A percentile compares a stretch with the other conserved stretches of the same genome.
These are phyloP conservation scores for Ectemnius cavifrons DNA, from an alignment of 2,888 invertebrate genomes.

Conservation along the genomic window DNA sequence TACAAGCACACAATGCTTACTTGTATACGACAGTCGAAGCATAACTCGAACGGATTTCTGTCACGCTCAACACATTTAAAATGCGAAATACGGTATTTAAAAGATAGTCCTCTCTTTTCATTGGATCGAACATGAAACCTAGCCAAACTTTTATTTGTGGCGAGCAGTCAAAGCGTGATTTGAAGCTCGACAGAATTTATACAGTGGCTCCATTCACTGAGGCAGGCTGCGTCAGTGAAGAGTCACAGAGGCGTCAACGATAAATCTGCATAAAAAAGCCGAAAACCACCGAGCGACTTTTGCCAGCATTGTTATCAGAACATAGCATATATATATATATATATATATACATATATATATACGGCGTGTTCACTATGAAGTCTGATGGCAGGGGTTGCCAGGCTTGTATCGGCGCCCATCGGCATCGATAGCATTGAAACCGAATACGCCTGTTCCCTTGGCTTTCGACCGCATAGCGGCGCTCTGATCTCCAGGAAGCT, in stretches of 20 bases:
- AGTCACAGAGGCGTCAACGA: background rate
- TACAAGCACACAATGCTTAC: too few relatives aligned
- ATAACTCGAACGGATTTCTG: too few relatives aligned
- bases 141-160: too few relatives aligned
- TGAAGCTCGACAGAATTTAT: background rate
- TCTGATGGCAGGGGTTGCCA: background rate
- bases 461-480: slow-evolving; percentile 27
- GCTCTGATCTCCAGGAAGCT: slow-evolving; percentile 50
- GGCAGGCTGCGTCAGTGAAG: too few relatives aligned
- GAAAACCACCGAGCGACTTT: background rate
- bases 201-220: too few relatives aligned
- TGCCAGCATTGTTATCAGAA: background rate
- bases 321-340: slow-evolving; percentile 6
- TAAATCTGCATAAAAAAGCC: slow-evolving; percentile 13
- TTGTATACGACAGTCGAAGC: too few relatives aligned
- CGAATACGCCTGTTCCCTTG: slow-evolving; percentile 59
- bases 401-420: slow-evolving; percentile 49
- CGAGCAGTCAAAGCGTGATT: too few relatives aligned
- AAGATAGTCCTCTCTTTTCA: too few relatives aligned
- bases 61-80: too few relatives aligned
- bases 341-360: too few relatives aligned
- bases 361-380: slow-evolving; percentile 21
- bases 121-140: too few relatives aligned
- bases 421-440: slow-evolving; percentile 67
- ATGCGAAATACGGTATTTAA: too few relatives aligned